Evolutionary conservation across 2,888 invertebrate genomes (phyloP).

Genomic region (Scaptomyza cyrtandrae): DNA sequence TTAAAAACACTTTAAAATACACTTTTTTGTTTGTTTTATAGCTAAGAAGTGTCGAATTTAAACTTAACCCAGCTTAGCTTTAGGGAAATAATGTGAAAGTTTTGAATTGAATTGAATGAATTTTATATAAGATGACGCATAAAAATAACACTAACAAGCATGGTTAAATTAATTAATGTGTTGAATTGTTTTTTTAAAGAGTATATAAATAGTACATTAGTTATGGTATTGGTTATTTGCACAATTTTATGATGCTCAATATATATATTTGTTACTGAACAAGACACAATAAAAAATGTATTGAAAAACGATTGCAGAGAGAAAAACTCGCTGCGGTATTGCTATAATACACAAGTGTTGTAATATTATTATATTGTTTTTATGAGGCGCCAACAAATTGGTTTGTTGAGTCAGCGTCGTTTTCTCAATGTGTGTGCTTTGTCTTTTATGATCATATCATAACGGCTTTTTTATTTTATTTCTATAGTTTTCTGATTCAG

Average conservation of each 20-base stretch:
- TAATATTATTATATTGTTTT: slow-evolving; percentile 62
- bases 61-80: no score
- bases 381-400: slow-evolving; percentile 64
- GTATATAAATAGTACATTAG: background rate
- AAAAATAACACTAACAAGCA: background rate
- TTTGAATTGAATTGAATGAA: background rate
- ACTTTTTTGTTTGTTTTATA: no score
- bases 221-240: slow-evolving; percentile 5
- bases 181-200: background rate
- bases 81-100: background rate
- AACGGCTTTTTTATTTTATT: slow-evolving; percentile 63
- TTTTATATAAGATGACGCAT: slow-evolving; percentile 5
- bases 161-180: background rate
- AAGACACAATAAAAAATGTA: slow-evolving; percentile 12
- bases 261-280: slow-evolving; percentile 16
- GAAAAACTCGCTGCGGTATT: background rate
- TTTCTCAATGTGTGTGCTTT: slow-evolving; percentile 8
- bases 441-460: slow-evolving; percentile 67
- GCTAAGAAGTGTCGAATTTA: no score
- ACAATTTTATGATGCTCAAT: slow-evolving; percentile 14
- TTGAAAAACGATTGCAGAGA: slow-evolving; percentile 19
- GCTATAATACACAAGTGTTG: slow-evolving; percentile 59
- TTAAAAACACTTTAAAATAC: background rate
- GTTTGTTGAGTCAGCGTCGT: slow-evolving; percentile 45
- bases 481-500: slow-evolving; percentile 55